A percentile compares a stretch with the other conserved stretches of the same genome.
Evolutionary conservation across 2,797 vertebrate genomes (phyloP).

Genomic region (Bovichtus diacanthus): DNA sequence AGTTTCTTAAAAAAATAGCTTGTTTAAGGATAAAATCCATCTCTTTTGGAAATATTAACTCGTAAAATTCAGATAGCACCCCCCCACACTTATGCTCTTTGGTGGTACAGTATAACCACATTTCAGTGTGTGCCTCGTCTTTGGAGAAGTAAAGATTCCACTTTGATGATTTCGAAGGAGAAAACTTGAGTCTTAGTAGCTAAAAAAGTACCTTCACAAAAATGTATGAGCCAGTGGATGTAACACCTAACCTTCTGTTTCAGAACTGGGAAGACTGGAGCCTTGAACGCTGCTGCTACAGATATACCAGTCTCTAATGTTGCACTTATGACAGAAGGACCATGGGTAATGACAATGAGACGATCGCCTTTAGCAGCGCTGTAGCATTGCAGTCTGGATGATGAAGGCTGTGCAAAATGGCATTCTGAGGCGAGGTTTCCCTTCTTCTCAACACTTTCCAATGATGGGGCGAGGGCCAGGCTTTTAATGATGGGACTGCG

Average conservation of each 20-base stretch:
- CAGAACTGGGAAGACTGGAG: slow-evolving; percentile 65
- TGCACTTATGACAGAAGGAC: slow-evolving; percentile 52
- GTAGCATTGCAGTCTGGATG: slow-evolving; percentile 63
- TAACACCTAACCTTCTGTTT: slow-evolving; percentile 34
- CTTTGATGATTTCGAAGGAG: slow-evolving; percentile 30
- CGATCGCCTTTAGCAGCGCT: slow-evolving; percentile 63
- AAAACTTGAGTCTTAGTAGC: slow-evolving; percentile 53
- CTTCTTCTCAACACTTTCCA: slow-evolving; percentile 21
- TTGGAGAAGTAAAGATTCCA: slow-evolving; percentile 44
- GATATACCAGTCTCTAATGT: slow-evolving; percentile 50
- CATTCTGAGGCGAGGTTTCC: slow-evolving; percentile 35
- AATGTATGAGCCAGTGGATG: slow-evolving; percentile 34
- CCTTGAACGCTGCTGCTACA: slow-evolving; percentile 48
- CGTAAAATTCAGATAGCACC: slow-evolving; percentile 48
- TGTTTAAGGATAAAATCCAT: slow-evolving; percentile 46
- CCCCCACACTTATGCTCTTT: slow-evolving; percentile 31
- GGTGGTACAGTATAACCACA: slow-evolving; percentile 44
- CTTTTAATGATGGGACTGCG: slow-evolving; percentile 68
- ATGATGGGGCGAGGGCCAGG: background rate
- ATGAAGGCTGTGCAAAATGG: slow-evolving; percentile 77
- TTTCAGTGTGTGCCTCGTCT: slow-evolving; percentile 53
- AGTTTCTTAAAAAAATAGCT: slow-evolving; percentile 73
- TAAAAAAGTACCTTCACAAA: slow-evolving; percentile 69
- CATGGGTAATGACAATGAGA: slow-evolving; percentile 49
- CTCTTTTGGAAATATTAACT: slow-evolving; percentile 51